These are phyloP conservation scores for Anadara kagoshimensis DNA, from an alignment of 1,140 invertebrate genomes.

Conservation along the genomic window DNA sequence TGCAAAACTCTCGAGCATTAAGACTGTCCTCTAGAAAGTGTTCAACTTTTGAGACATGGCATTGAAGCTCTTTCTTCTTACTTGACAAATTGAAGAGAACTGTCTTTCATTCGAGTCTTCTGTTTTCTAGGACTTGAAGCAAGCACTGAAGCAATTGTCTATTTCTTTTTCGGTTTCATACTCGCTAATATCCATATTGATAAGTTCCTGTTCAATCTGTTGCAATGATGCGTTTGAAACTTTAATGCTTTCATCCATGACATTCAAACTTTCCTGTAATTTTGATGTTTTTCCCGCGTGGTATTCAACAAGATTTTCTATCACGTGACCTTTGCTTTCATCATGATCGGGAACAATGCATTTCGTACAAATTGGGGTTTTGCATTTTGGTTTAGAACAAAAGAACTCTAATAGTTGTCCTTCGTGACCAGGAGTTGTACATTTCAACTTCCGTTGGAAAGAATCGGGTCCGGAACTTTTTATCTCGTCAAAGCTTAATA, in stretches of 20 bases:
- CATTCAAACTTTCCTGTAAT: constrained; percentile 37
- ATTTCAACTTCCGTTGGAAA: constrained; percentile 42
- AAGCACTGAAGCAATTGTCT: constrained; percentile 38
- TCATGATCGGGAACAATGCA: constrained; percentile 51
- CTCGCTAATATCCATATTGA: constrained; percentile 52
- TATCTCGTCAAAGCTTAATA: constrained; percentile 40
- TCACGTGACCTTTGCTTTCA: constrained; percentile 40
- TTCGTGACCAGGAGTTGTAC: constrained; percentile 46
- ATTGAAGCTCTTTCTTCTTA: constrained; percentile 35
- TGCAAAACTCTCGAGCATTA: constrained; percentile 46
- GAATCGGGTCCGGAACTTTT: constrained; percentile 42
- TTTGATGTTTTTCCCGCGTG: constrained; percentile 39
- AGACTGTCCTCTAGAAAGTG: constrained; percentile 39
- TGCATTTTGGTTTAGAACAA: constrained; percentile 45
- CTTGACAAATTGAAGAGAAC: constrained; percentile 32
- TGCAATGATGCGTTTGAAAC: constrained; percentile 40
- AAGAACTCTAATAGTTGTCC: constrained; percentile 46
- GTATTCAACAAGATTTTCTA: constrained; percentile 43
- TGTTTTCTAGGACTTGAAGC: constrained; percentile 34
- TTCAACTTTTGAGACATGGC: constrained; percentile 35
- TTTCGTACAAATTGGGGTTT: constrained; percentile 44
- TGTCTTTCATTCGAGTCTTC: constrained; percentile 34
- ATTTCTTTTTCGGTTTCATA: constrained; percentile 53
- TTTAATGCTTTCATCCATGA: constrained; percentile 38
- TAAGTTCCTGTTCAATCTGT: constrained; percentile 50